A percentile compares a stretch with the other conserved stretches of the same genome.
phyloP scores from a whole-genome alignment of 2,113 vertebrate genomes.

The Rhombomys opimus region DNA sequence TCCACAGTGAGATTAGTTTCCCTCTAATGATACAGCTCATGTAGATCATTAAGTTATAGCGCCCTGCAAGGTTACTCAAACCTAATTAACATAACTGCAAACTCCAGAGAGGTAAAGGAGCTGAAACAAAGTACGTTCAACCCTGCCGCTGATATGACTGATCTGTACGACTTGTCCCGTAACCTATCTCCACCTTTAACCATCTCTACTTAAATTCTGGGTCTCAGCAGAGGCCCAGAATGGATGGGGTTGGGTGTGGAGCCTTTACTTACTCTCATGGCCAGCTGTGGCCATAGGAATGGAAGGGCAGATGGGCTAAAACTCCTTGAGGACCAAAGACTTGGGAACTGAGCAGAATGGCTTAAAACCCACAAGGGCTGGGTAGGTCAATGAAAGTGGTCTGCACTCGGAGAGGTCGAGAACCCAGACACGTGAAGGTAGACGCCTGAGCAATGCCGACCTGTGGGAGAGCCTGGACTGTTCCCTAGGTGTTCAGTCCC shows the following conservation, averaged over 20 bases:
- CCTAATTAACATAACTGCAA: slow-evolving; percentile 35
- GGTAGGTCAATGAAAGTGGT: not conserved
- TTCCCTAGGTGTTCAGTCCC: not conserved
- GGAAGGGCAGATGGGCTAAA: not conserved
- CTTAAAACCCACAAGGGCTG: not conserved
- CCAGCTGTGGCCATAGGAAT: not conserved
- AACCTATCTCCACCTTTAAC: not conserved
- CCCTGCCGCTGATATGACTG: not conserved
- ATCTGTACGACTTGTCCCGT: not conserved
- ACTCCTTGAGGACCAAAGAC: not conserved
- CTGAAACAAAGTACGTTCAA: slow-evolving; percentile 12
- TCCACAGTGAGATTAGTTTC: slow-evolving; percentile 81
- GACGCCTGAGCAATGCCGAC: not conserved
- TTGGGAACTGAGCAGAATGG: not conserved
- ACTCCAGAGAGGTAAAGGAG: slow-evolving; percentile 33
- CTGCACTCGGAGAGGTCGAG: not conserved
- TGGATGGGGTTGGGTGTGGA: not conserved
- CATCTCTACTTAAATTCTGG: not conserved
- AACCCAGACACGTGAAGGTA: not conserved
- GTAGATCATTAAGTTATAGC: slow-evolving; percentile 56
- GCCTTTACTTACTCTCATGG: not conserved
- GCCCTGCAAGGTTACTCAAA: slow-evolving; percentile 60
- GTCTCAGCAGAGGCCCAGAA: not conserved
- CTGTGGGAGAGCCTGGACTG: too few species aligned
- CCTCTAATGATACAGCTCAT: slow-evolving; percentile 67